A percentile compares a stretch with the other conserved stretches of the same genome.
Conservation (phyloP, 2,797 vertebrate species). For the Staurois parvus region DNA sequence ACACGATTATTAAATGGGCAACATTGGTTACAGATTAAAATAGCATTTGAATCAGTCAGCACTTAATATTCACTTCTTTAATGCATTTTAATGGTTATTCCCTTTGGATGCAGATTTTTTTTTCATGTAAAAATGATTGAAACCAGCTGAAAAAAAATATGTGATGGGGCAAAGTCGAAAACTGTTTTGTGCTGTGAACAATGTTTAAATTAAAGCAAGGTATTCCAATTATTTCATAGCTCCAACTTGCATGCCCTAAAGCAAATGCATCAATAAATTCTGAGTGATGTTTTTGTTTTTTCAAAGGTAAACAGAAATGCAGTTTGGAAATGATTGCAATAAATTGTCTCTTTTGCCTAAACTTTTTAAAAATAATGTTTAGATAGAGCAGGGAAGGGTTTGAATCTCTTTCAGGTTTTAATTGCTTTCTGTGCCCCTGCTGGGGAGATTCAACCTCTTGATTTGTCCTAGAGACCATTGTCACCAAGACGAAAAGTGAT, state of each 20-base stretch:
- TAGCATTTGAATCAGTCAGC: constrained; percentile 80
- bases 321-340: background rate
- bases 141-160: constrained; percentile 40
- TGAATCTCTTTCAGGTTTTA: no score
- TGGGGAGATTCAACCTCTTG: no score
- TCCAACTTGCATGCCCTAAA: background rate
- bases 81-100: constrained; percentile 66
- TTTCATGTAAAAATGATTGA: constrained; percentile 53
- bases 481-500: no score
- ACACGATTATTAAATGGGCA: constrained; percentile 71
- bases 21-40: constrained; percentile 71
- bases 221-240: constrained; percentile 10
- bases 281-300: background rate
- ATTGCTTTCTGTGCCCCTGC: no score
- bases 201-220: constrained; percentile 7
- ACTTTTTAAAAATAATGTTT: no score
- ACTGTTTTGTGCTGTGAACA: background rate
- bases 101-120: constrained; percentile 33
- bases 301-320: background rate
- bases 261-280: background rate
- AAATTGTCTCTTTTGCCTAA: background rate
- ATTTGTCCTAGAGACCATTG: no score
- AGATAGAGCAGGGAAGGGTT: no score
- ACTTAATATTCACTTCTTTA: constrained; percentile 82
- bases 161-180: constrained; percentile 17